Evolutionary conservation across 2,888 invertebrate genomes (phyloP).

Genomic region (Tachina fera): DNA sequence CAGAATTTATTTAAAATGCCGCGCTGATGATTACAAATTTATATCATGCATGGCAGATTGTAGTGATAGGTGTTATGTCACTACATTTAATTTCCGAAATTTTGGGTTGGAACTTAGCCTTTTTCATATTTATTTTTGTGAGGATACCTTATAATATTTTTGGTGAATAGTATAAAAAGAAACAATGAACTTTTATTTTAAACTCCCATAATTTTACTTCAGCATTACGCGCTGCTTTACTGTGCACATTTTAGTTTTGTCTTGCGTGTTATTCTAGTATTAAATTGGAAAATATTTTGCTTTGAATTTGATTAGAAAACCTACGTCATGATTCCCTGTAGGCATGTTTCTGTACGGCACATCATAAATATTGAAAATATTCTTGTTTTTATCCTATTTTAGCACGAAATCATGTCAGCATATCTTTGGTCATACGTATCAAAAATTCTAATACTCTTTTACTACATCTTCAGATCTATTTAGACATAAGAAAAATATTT

Average conservation of each 20-base stretch:
- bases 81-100: no score
- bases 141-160: no score
- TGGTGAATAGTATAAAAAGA: no score
- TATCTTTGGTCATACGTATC: constrained; percentile 5
- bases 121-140: no score
- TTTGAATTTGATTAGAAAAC: constrained; percentile 60
- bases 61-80: no score
- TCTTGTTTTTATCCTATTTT: constrained; percentile 2
- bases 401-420: constrained; percentile 22
- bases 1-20: no score
- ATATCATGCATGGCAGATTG: no score
- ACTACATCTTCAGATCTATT: background rate
- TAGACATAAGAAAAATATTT: background rate
- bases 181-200: no score
- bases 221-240: no score
- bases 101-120: no score
- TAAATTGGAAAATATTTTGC: constrained; percentile 73
- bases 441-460: constrained; percentile 13
- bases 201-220: no score
- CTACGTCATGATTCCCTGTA: background rate
- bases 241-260: constrained; percentile 77
- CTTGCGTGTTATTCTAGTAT: constrained; percentile 78
- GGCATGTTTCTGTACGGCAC: background rate
- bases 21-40: no score
- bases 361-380: constrained; percentile 10